Base-by-base conservation (phyloP, 37 sponge, comb jelly and placozoan genomes). In the Aplysina aerophoba region DNA sequence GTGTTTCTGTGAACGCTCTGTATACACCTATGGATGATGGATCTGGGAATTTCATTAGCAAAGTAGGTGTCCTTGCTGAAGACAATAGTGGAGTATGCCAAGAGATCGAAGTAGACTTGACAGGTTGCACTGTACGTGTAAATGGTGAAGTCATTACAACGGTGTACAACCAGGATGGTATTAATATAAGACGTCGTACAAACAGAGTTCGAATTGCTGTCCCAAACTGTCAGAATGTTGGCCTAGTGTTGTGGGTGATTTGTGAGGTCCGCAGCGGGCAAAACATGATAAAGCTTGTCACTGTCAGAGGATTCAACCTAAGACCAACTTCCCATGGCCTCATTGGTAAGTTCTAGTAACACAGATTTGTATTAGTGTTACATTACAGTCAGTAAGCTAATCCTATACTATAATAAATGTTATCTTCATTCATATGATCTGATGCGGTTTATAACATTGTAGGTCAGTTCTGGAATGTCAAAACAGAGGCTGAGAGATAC, bases 381-480 rank as follows among this genome's bases (percentile, higher is more conserved):
- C 50, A 44, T 44, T 11, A 44, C 8, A 11, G 3, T 44, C 3
- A 11, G 50, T 44, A 44, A 8, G 8, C 3, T 44, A 44, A 3
- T 11, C 50, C 8, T 44, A 8, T 8, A 44, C 6, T 44, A 44
- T 44, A 44, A n/a, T 44, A 44, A 11, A 8, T 44, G 8, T 11
- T 8, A 44, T 44, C 3, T 44, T 11, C 8, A 44, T 11, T 44
- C 3, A 44, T 44, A 44, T 44, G 8, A 44, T 44, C 50, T 44
- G 50, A 44, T 11, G 50, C 8, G 50, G 50, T 8, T 44, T 44
- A 11, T 44, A 44, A 44, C 8, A 8, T 3, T 44, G 50, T 41
- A 93, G 94, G 90, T 85, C 94, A 93, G 67, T 93, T 93, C 90
- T 93, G 91, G 90, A 93, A 93, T 72, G 61, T 88, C 22, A 84